Evolutionary conservation across 1,140 invertebrate species (phyloP), one percentile per base, ranked within the genome.

Genomic region (Cydia amplana): DNA sequence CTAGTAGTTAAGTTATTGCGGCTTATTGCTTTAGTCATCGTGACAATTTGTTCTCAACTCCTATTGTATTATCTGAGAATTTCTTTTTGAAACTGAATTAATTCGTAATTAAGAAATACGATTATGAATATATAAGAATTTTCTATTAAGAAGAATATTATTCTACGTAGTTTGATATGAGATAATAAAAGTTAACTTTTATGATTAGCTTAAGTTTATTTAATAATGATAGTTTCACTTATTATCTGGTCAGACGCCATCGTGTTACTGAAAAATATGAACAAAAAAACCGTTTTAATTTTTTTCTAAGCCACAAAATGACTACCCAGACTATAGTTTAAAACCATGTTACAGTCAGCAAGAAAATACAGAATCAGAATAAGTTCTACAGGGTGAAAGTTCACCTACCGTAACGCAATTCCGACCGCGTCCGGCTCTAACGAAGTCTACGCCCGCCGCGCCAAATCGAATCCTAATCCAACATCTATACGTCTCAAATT

Each of bases 391-490:
- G 16, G n/a, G 49, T n/a, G 18, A 60, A 23, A 23, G 55, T 10
- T 60, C 18, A n/a, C n/a, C n/a, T 43, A 70, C 65, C n/a, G 65
- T 70, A 70, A 70, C 65, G 65, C 28, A 40, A 36, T 70, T 70
- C 65, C 65, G 18, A 40, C 65, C 28, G 65, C 32, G 65, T 70
- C 65, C 65, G 32, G n/a, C 65, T n/a, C 65, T 70, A 36, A 70
- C 65, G 65, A 70, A 67, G 64, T 67, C 28, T 40, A 70, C 65
- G 28, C 65, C 32, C n/a, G 28, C 32, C 65, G n/a, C 65, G 28
- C 28, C 65, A 36, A 36, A 36, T 70, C 28, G 28, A 70, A 36
- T 70, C 28, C 65, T 70, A 70, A 36, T 36, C 32, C 65, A 70
- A n/a, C 28, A 18, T 32, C 65, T 36, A 70, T 70, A 70, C 32